Percentiles rank a stretch among this genome's conserved stretches.
phyloP scores from a whole-genome alignment of 2,113 vertebrate species.

The Coturnix japonica region DNA sequence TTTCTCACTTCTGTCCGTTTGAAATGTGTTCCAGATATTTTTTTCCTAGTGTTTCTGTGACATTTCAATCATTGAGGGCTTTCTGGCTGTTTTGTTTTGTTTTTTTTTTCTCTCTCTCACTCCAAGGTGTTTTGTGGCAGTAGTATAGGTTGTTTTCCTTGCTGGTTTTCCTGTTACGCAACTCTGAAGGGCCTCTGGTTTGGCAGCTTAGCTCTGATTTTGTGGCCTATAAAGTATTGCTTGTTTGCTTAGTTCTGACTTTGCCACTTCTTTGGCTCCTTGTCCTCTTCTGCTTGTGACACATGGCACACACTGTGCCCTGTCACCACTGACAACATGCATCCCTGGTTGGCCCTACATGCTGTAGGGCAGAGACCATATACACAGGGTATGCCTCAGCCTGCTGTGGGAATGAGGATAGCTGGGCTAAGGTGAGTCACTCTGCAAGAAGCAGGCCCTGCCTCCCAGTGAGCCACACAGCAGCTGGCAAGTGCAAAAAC shows the following conservation, averaged over 20 bases:
- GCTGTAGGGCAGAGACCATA: background rate
- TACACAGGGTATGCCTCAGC: fast-evolving
- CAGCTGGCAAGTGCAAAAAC: background rate
- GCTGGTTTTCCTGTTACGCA: constrained; percentile 65
- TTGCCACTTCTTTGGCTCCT: constrained; percentile 28
- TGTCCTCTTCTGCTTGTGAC: background rate
- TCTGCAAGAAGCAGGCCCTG: background rate
- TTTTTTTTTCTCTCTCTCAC: background rate
- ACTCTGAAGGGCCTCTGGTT: constrained; percentile 39
- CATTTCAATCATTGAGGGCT: constrained; percentile 47
- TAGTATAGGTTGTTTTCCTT: constrained; percentile 51
- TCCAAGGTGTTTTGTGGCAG: constrained; percentile 52
- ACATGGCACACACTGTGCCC: fast-evolving
- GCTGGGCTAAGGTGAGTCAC: background rate
- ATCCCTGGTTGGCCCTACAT: background rate
- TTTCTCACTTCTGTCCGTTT: constrained; percentile 12
- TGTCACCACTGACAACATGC: fast-evolving
- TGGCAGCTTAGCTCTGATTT: constrained; percentile 57
- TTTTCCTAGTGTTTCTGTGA: constrained; percentile 61
- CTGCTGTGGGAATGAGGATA: background rate
- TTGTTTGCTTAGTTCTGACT: constrained; percentile 43
- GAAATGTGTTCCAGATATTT: constrained; percentile 6
- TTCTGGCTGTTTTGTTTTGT: constrained; percentile 7
- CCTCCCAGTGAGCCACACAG: fast-evolving
- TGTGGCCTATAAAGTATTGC: constrained; percentile 32